Evolutionary conservation across 2,113 vertebrate genomes (phyloP).

Genomic region (Lampris megalopsis): DNA sequence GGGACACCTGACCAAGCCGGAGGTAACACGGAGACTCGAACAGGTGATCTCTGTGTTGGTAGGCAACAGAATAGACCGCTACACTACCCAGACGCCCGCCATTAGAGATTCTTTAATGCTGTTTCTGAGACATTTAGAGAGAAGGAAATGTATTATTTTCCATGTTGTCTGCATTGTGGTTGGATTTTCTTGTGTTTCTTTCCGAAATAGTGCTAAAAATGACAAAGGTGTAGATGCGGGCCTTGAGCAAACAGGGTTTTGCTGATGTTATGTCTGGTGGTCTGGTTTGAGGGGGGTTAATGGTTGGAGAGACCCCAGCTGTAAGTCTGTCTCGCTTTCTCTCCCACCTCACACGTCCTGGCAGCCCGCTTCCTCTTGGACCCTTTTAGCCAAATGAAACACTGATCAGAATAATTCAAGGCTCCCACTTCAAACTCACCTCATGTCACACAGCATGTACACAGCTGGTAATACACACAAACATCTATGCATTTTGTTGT

Average conservation of each 20-base stretch:
- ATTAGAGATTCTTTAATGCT: not conserved
- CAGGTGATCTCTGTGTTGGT: too few species aligned
- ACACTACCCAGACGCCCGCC: too few species aligned
- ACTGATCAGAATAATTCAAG: slow-evolving; percentile 38
- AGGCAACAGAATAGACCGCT: too few species aligned
- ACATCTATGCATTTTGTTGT: too few species aligned
- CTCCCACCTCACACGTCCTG: slow-evolving; percentile 40
- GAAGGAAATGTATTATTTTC: not conserved
- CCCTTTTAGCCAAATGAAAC: slow-evolving; percentile 59
- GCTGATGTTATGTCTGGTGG: slow-evolving; percentile 69
- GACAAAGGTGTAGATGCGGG: slow-evolving; percentile 29
- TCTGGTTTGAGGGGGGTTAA: slow-evolving; percentile 27
- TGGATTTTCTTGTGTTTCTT: not conserved
- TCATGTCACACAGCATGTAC: slow-evolving; percentile 9
- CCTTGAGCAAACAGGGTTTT: slow-evolving; percentile 48
- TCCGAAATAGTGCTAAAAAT: slow-evolving; percentile 9
- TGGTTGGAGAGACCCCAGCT: slow-evolving; percentile 57
- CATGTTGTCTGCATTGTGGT: slow-evolving; percentile 4
- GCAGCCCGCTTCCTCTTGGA: slow-evolving; percentile 46
- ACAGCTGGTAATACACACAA: too few species aligned
- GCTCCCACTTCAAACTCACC: slow-evolving; percentile 15
- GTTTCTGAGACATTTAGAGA: not conserved
- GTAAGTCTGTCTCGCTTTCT: slow-evolving; percentile 28
- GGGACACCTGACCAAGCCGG: too few species aligned
- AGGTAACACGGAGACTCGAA: too few species aligned